Conservation (phyloP, 35 echinoderm and acorn worm species). For the Lytechinus pictus region DNA sequence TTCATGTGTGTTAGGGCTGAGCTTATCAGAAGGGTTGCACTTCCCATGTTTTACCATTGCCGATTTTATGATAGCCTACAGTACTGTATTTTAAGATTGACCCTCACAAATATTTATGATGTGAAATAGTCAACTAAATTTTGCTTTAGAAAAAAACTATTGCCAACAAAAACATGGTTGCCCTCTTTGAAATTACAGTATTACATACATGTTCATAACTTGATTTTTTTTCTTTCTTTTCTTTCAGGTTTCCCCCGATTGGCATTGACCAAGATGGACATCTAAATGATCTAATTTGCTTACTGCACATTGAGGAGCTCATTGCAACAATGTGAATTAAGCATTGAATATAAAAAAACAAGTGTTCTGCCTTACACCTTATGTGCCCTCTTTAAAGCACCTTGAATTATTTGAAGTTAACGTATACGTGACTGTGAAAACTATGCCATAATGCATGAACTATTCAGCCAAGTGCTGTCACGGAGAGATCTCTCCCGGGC, state of each 20-base stretch:
- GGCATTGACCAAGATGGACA: not conserved
- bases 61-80: too few species aligned
- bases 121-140: too few species aligned
- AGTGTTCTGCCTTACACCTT: not conserved
- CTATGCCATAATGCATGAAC: slow-evolving; percentile 78
- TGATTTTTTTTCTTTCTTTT: not conserved
- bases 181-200: too few species aligned
- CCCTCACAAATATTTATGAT: too few species aligned
- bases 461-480: slow-evolving; percentile 88
- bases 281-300: not conserved
- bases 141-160: too few species aligned
- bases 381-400: not conserved
- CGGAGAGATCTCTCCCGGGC: slow-evolving; percentile 81
- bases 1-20: too few species aligned
- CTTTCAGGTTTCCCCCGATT: not conserved
- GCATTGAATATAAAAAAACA: not conserved
- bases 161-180: too few species aligned
- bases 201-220: too few species aligned
- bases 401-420: not conserved
- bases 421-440: not conserved
- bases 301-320: not conserved
- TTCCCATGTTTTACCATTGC: too few species aligned
- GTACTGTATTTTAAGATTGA: too few species aligned
- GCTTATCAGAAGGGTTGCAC: too few species aligned
- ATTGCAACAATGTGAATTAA: not conserved